A percentile compares a stretch with the other conserved stretches of the same genome.
These are phyloP conservation scores for Lophotriccus pileatus DNA, from an alignment of 2,797 vertebrate genomes.

Conservation along the genomic window DNA sequence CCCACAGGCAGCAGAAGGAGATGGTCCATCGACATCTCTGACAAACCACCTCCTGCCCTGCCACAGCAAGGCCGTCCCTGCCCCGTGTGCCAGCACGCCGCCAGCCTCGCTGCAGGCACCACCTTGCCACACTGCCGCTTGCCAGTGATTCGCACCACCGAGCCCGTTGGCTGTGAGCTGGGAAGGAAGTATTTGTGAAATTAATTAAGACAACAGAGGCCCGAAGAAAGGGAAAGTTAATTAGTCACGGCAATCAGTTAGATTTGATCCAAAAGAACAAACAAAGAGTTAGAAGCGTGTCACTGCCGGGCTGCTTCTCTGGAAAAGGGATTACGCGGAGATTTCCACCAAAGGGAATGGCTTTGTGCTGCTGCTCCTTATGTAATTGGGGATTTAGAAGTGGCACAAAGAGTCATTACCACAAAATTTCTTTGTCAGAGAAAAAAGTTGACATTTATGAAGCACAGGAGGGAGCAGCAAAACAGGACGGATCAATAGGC, in stretches of 20 bases:
- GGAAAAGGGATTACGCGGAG: constrained; percentile 74
- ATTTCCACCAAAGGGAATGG: constrained; percentile 75
- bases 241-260: constrained; percentile 78
- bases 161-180: constrained; percentile 56
- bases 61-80: neutral
- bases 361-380: constrained; percentile 72
- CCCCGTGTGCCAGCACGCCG: fast-evolving
- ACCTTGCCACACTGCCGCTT: neutral
- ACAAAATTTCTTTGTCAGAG: constrained; percentile 68
- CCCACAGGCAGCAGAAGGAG: fast-evolving
- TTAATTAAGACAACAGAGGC: constrained; percentile 80
- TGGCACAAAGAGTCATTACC: constrained; percentile 75
- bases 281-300: constrained; percentile 75
- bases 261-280: constrained; percentile 77
- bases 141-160: neutral
- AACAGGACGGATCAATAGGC: constrained; percentile 19
- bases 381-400: constrained; percentile 77
- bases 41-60: neutral
- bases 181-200: constrained; percentile 69
- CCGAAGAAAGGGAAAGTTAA: constrained; percentile 76
- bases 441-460: constrained; percentile 66
- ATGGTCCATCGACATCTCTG: fast-evolving
- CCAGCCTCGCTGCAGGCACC: fast-evolving
- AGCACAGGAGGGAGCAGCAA: constrained; percentile 53
- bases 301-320: constrained; percentile 70